A percentile compares a stretch with the other conserved stretches of the same genome.
Conservation (phyloP, 2,113 vertebrate genomes). For the Semnopithecus entellus region DNA sequence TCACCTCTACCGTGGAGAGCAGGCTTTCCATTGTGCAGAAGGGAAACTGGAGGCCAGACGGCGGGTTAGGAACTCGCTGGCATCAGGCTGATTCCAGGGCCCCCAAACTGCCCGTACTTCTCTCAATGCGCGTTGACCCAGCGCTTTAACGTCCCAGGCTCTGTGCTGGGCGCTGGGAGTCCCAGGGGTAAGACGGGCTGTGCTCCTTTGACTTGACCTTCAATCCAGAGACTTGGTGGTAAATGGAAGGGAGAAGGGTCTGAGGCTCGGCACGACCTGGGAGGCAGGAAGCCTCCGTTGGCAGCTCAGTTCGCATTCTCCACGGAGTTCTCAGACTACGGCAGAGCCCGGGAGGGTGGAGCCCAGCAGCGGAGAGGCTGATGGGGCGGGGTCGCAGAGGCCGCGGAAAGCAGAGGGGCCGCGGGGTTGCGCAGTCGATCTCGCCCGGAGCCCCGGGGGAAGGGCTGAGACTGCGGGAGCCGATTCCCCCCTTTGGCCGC, state of each 20-base stretch:
- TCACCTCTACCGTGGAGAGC: not conserved
- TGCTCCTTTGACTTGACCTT: constrained; percentile 19
- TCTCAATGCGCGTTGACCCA: not conserved
- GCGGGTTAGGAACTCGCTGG: not conserved
- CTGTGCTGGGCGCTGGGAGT: not conserved
- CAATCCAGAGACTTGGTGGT: not conserved
- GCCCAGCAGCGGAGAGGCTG: not conserved
- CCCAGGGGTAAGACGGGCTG: not conserved
- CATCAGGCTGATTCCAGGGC: not conserved
- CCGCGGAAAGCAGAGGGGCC: not conserved
- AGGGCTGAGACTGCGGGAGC: not conserved
- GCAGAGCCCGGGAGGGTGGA: not conserved
- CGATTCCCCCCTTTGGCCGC: not conserved
- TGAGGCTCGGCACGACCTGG: not conserved
- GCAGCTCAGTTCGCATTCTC: not conserved
- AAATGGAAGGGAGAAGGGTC: not conserved
- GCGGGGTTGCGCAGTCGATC: not conserved
- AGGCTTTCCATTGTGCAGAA: not conserved
- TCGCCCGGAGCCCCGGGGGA: not conserved
- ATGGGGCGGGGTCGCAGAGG: not conserved
- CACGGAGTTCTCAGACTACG: not conserved
- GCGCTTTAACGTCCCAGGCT: not conserved
- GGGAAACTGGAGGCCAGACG: not conserved
- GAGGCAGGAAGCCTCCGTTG: not conserved
- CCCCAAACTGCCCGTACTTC: not conserved